A percentile compares a stretch with the other conserved stretches of the same genome.
Evolutionary conservation across 2,113 vertebrate genomes (phyloP).

Genomic region (Chascanopsetta lugubris): DNA sequence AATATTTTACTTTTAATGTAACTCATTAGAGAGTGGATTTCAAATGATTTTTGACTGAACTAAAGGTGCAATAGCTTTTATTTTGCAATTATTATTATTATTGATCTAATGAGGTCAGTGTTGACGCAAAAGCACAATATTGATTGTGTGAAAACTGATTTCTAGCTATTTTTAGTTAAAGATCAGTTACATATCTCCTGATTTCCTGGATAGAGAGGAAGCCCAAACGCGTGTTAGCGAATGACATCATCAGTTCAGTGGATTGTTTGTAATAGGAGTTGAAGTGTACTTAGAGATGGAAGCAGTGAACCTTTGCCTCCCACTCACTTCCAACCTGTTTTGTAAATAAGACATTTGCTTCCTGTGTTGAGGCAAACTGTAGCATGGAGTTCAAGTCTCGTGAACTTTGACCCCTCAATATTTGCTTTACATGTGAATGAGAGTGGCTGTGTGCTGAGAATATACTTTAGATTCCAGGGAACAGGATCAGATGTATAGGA

Average conservation of each 20-base stretch:
- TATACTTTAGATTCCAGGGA: neutral
- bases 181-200: too few relatives aligned
- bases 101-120: slow-evolving; percentile 29
- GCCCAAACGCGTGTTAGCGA: slow-evolving; percentile 7
- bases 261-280: neutral
- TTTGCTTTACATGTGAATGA: neutral
- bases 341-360: too few relatives aligned
- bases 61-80: neutral
- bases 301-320: too few relatives aligned
- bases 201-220: neutral
- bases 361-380: neutral
- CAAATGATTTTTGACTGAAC: slow-evolving; percentile 21
- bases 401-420: neutral
- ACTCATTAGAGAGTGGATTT: slow-evolving; percentile 15
- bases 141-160: slow-evolving; percentile 25
- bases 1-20: neutral
- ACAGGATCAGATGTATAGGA: neutral
- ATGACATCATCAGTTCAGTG: slow-evolving; percentile 4
- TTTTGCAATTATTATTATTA: slow-evolving; percentile 37
- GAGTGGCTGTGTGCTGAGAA: neutral
- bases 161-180: slow-evolving; percentile 27
- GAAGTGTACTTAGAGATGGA: neutral
- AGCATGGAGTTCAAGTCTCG: too few relatives aligned
- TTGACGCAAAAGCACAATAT: slow-evolving; percentile 18
- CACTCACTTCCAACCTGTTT: too few relatives aligned